phyloP scores from a whole-genome alignment of 2,888 invertebrate species.

The Conomelus anceps region DNA sequence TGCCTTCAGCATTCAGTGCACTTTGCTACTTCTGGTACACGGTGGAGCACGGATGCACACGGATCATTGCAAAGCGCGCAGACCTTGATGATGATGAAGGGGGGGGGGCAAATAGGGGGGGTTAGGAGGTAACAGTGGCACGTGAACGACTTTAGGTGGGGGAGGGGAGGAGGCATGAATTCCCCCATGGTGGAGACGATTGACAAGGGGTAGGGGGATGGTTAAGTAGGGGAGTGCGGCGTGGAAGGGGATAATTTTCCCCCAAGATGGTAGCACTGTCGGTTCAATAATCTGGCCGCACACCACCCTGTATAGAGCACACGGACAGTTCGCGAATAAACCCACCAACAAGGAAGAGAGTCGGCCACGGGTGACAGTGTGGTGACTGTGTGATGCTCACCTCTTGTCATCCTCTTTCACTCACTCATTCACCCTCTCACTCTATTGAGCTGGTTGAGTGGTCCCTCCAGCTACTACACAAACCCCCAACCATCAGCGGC shows the following conservation, averaged over 20 bases:
- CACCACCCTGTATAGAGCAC: not conserved
- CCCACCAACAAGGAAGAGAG: not conserved
- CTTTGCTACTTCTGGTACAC: too few relatives aligned
- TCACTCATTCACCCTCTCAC: not conserved
- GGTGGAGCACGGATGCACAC: too few relatives aligned
- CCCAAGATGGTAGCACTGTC: not conserved
- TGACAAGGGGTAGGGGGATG: not conserved
- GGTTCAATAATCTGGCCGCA: not conserved
- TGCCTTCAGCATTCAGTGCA: too few relatives aligned
- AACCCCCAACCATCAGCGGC: not conserved
- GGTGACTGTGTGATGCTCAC: not conserved
- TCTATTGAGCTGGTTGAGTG: not conserved
- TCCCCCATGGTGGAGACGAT: not conserved
- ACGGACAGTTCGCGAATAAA: not conserved
- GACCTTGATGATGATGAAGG: too few relatives aligned
- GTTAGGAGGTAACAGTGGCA: not conserved
- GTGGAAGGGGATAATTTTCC: not conserved
- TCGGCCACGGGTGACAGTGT: not conserved
- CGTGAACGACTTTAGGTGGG: not conserved
- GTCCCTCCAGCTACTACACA: not conserved
- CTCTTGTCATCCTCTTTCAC: not conserved
- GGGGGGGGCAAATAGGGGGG: not conserved
- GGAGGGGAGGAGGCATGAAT: not conserved
- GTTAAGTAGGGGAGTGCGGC: not conserved
- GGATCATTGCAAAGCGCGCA: too few relatives aligned